Conservation (phyloP, 2,888 invertebrate genomes). For the Aproaerema taeniolella region DNA sequence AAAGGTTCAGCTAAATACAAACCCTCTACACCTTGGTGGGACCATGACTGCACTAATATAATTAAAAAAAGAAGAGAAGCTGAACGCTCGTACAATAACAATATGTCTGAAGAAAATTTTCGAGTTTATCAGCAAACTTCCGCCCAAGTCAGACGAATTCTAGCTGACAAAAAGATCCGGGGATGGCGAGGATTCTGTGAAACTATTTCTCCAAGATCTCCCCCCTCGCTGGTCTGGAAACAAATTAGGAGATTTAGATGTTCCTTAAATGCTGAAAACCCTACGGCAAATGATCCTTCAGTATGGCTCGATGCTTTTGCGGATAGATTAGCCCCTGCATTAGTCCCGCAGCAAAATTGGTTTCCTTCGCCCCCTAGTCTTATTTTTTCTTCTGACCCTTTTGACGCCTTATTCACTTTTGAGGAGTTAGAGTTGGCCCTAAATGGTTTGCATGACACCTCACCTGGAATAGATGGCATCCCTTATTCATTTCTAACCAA, state of each 20-base stretch:
- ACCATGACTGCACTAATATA: slow-evolving; percentile 12
- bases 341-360: background rate
- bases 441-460: slow-evolving; percentile 12
- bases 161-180: slow-evolving; percentile 11
- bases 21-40: slow-evolving; percentile 15
- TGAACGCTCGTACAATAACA: slow-evolving; percentile 2
- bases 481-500: slow-evolving; percentile 18
- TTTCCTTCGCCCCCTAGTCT: background rate
- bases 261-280: background rate
- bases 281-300: slow-evolving; percentile 2
- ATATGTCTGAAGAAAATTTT: slow-evolving; percentile 12
- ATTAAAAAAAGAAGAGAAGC: slow-evolving; percentile 3
- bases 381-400: background rate
- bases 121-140: slow-evolving; percentile 2
- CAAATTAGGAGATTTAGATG: slow-evolving; percentile 10
- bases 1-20: background rate
- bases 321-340: slow-evolving; percentile 10
- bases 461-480: slow-evolving; percentile 20
- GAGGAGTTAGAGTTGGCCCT: slow-evolving; percentile 11
- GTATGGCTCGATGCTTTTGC: slow-evolving; percentile 2
- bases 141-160: slow-evolving; percentile 10
- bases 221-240: slow-evolving; percentile 12
- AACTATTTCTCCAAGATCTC: slow-evolving; percentile 12
- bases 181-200: slow-evolving; percentile 16
- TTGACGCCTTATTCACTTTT: slow-evolving; percentile 14